A percentile compares a stretch with the other conserved stretches of the same genome.
Evolutionary conservation across 1,140 invertebrate genomes (phyloP).

Genomic region (Drosophila sturtevanti): DNA sequence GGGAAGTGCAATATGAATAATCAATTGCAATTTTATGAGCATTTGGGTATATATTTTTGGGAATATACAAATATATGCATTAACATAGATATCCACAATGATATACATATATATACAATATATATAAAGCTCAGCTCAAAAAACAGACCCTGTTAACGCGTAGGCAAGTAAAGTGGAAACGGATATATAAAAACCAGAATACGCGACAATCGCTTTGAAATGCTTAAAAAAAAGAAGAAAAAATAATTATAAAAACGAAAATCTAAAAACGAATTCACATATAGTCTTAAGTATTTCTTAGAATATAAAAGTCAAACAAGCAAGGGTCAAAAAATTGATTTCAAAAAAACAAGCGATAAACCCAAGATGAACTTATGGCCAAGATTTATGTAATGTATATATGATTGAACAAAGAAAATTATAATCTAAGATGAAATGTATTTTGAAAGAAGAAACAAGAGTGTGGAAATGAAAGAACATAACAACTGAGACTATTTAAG

Average conservation of each 20-base stretch:
- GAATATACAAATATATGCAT: slow-evolving; percentile 63
- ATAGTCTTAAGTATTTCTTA: slow-evolving; percentile 54
- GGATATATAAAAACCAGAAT: slow-evolving; percentile 52
- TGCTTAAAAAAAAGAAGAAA: slow-evolving; percentile 56
- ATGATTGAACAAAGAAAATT: slow-evolving; percentile 61
- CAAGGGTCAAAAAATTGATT: slow-evolving; percentile 34
- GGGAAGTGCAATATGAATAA: slow-evolving; percentile 46
- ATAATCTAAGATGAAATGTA: slow-evolving; percentile 60
- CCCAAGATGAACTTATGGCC: slow-evolving; percentile 31
- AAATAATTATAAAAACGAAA: slow-evolving; percentile 16
- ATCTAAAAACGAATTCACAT: slow-evolving; percentile 41
- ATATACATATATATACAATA: slow-evolving; percentile 50
- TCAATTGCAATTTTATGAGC: slow-evolving; percentile 56
- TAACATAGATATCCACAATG: slow-evolving; percentile 34
- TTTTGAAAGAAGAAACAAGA: slow-evolving; percentile 63
- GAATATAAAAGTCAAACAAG: slow-evolving; percentile 24
- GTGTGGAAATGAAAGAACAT: slow-evolving; percentile 37
- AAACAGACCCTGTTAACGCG: slow-evolving; percentile 62
- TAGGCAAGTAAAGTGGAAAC: slow-evolving; percentile 61
- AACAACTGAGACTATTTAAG: slow-evolving; percentile 60
- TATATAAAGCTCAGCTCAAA: slow-evolving; percentile 65
- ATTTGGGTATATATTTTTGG: slow-evolving; percentile 76
- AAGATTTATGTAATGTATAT: slow-evolving; percentile 73
- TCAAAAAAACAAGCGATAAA: slow-evolving; percentile 56
- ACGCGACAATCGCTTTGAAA: slow-evolving; percentile 80